These are phyloP conservation scores for Physella acuta DNA, from an alignment of 1,140 invertebrate genomes.

Conservation along the genomic window DNA sequence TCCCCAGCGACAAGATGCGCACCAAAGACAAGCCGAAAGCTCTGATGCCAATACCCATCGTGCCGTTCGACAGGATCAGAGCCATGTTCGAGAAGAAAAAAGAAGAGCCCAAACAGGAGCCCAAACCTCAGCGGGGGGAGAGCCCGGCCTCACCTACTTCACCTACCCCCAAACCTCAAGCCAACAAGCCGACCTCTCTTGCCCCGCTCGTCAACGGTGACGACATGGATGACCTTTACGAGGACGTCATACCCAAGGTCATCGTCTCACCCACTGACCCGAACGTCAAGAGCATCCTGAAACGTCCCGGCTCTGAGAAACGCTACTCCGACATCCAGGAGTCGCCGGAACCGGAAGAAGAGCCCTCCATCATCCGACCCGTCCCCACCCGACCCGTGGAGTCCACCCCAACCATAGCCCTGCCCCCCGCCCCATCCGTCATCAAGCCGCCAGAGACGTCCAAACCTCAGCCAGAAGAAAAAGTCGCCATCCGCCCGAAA, in stretches of 20 bases:
- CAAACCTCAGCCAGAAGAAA: background rate
- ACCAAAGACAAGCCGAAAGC: conserved; percentile 46
- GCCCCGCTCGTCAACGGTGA: conserved; percentile 11
- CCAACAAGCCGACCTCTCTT: background rate
- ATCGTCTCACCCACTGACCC: conserved; percentile 23
- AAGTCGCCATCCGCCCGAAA: background rate
- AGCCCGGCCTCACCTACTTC: background rate
- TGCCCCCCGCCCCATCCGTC: conserved; percentile 2
- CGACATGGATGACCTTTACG: background rate
- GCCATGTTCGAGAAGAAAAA: conserved; percentile 52
- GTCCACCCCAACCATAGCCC: background rate
- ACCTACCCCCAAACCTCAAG: background rate
- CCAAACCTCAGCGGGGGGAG: background rate
- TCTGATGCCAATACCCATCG: conserved; percentile 52
- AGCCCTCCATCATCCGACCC: conserved; percentile 1
- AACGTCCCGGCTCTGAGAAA: conserved; percentile 13
- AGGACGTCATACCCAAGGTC: conserved; percentile 19
- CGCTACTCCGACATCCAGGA: conserved; percentile 23
- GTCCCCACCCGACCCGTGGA: conserved; percentile 14
- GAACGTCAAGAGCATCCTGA: conserved; percentile 22
- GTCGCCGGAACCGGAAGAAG: conserved; percentile 17
- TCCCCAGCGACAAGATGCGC: conserved; percentile 50
- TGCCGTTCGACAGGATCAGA: conserved; percentile 50
- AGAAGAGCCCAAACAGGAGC: background rate
- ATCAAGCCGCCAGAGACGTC: background rate